Base-by-base conservation (phyloP, 2,888 invertebrate species). In the Watsonalla cultraria region DNA sequence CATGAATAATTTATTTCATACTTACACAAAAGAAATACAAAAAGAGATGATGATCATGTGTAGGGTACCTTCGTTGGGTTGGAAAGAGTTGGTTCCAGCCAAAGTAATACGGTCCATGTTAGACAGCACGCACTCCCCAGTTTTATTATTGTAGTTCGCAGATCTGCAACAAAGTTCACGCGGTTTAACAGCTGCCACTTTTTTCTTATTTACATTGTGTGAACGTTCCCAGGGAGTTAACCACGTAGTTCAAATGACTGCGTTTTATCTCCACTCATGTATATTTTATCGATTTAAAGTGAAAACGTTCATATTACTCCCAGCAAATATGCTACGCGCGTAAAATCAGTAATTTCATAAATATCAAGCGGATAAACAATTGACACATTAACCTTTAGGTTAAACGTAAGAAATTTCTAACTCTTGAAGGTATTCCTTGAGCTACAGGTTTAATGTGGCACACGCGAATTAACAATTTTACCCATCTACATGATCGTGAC, bases 71-170 rank as follows among this genome's bases (percentile, higher is more conserved):
- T 93, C 93, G 64, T 92, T 92, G 57, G 92, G 89, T 78, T 95
- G 94, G 84, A 97, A 96, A 65, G 94, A 93, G 71, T 92, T 95
- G 54, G 95, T 95, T 65, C 97, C 96, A 57, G 95, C 96, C 74
- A 97, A 92, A 53, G 97, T 97, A 85, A 97, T 93, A 68, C 97
- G 94, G 91, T 97, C 97, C 97, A 97, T 97, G 87, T 95, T 96
- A 60, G 96, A 97, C 72, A 97, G 92, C 80, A 95, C 95, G 90
- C 97, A 97, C 78, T 94, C 94, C 62, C 96, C 96, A 61, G 95
- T 96, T 65, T 93, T 93, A 89, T 96, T 96, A 89, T 95, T 94
- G 92, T 95, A 98, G 92, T 96, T 97, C 74, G 97, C 96, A 72
- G 97, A 97, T 92, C 97, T 97, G 94, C 69, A 89, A 90, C 83